phyloP scores from a whole-genome alignment of 2,113 vertebrate genomes.

The Polypterus senegalus region DNA sequence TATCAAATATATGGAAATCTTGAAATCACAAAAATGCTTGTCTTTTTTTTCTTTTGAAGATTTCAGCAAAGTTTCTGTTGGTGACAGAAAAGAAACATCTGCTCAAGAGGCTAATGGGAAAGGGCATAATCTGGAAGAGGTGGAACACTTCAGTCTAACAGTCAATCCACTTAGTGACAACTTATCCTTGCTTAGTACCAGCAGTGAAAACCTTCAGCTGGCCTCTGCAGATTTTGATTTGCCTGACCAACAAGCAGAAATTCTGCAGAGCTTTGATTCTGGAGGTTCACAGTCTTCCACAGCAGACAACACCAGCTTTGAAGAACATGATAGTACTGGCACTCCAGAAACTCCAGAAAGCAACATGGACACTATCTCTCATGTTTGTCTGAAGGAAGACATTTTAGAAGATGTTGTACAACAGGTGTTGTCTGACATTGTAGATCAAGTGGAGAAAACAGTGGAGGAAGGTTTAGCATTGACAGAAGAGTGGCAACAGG shows the following conservation, averaged over 20 bases:
- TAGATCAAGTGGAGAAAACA: conserved; percentile 63
- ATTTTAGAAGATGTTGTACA: conserved; percentile 66
- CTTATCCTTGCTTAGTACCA: conserved; percentile 84
- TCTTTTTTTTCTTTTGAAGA: conserved; percentile 35
- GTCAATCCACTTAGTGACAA: conserved; percentile 92
- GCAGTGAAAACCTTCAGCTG: conserved; percentile 87
- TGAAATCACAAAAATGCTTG: too few species aligned
- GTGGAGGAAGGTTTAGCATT: conserved; percentile 49
- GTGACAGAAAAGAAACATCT: conserved; percentile 22
- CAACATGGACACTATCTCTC: conserved; percentile 30
- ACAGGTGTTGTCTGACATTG: conserved; percentile 68
- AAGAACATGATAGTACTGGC: conserved; percentile 48
- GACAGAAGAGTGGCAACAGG: conserved; percentile 46
- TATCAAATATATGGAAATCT: too few species aligned
- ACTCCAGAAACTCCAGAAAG: conserved; percentile 38
- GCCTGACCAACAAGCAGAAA: conserved; percentile 73
- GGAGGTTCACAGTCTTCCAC: conserved; percentile 78
- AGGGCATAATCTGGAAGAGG: conserved; percentile 65
- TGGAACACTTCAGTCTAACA: conserved; percentile 90
- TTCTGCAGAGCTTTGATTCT: conserved; percentile 75
- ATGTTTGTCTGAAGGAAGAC: conserved; percentile 29
- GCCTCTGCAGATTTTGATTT: conserved; percentile 67
- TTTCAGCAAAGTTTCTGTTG: conserved; percentile 46
- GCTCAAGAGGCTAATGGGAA: conserved; percentile 45
- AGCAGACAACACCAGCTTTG: conserved; percentile 76